Percentiles rank a stretch among this genome's conserved stretches.
These are phyloP conservation scores for Pseudomyrmex gracilis DNA, from an alignment of 1,140 invertebrate species.

Conservation along the genomic window DNA sequence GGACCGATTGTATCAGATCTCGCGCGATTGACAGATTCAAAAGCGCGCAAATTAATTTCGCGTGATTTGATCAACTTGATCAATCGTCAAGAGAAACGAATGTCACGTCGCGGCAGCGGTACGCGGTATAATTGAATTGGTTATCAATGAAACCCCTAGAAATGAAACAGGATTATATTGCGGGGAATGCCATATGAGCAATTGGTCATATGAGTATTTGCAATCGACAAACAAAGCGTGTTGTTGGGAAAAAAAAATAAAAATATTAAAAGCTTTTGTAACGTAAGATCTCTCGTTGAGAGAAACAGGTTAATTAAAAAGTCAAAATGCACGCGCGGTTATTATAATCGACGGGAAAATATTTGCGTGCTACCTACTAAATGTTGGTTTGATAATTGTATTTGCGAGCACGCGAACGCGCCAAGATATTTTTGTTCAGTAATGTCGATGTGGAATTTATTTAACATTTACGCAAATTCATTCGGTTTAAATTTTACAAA, in stretches of 20 bases:
- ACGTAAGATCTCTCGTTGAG: too few relatives aligned
- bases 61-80: slow-evolving; percentile 35
- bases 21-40: neutral
- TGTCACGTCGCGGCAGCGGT: neutral
- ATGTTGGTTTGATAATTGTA: neutral
- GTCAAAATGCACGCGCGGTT: neutral
- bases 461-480: too few relatives aligned
- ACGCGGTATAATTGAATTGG: neutral
- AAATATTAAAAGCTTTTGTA: neutral
- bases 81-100: neutral
- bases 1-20: neutral
- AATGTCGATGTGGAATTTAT: too few relatives aligned
- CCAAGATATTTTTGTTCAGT: too few relatives aligned
- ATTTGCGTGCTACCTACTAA: neutral
- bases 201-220: slow-evolving; percentile 10
- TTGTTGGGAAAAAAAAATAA: neutral
- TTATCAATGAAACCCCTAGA: neutral
- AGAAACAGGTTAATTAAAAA: neutral
- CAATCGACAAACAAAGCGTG: neutral
- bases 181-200: neutral
- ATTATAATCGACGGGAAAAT: neutral
- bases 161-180: neutral
- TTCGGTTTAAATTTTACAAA: neutral
- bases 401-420: neutral
- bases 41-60: slow-evolving; percentile 18